phyloP scores from a whole-genome alignment of 1,140 invertebrate genomes.

The Heliothis virescens region DNA sequence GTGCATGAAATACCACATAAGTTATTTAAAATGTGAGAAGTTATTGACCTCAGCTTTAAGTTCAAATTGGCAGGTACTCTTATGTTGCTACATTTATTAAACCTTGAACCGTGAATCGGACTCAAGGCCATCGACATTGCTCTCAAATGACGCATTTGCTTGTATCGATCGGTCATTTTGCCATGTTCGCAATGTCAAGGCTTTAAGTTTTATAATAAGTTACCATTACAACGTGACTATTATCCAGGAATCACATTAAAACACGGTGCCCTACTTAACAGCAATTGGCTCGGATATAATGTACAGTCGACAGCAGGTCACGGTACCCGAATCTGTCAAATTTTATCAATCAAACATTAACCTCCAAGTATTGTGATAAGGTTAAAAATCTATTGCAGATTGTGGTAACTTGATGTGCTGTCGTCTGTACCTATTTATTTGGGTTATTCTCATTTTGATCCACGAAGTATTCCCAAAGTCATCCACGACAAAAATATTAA shows the following conservation, averaged over 20 bases:
- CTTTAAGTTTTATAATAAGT: conserved; percentile 42
- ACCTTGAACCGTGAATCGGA: conserved; percentile 66
- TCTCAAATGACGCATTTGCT: conserved; percentile 69
- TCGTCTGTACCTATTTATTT: too few species aligned
- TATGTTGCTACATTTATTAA: conserved; percentile 57
- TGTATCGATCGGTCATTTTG: conserved; percentile 75
- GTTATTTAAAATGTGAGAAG: conserved; percentile 39
- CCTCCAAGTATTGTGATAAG: too few species aligned
- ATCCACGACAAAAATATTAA: too few species aligned
- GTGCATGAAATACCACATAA: conserved; percentile 22
- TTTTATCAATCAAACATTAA: too few species aligned
- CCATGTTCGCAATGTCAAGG: conserved; percentile 76
- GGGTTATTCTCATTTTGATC: too few species aligned
- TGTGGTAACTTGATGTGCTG: too few species aligned
- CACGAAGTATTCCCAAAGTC: too few species aligned
- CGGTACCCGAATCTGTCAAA: too few species aligned
- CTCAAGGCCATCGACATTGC: conserved; percentile 78
- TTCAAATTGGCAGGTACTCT: conserved; percentile 54
- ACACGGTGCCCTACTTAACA: conserved; percentile 18
- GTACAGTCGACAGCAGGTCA: too few species aligned
- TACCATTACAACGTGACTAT: neutral
- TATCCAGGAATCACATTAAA: conserved; percentile 9
- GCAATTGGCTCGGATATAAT: conserved; percentile 28
- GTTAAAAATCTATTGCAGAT: too few species aligned
- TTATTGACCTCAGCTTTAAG: conserved; percentile 48